Evolutionary conservation across 2,888 invertebrate species (phyloP), one percentile per base, ranked within the genome.

Genomic region (Linyphia triangularis): DNA sequence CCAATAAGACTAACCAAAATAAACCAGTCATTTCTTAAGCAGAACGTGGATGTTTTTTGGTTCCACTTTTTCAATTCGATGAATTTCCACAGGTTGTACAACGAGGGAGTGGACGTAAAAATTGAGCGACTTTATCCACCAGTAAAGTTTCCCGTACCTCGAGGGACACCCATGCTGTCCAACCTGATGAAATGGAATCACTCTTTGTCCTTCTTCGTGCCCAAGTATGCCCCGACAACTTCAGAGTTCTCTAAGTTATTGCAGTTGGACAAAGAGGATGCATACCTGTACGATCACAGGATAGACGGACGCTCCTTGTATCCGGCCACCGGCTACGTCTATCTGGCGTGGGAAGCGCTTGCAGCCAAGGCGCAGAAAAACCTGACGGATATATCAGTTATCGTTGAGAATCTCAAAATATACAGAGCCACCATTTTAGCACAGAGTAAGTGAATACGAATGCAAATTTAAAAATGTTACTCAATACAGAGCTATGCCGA

Each of bases 151-250:
- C 99, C 99, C 0, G 99, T 99, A 69, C 95, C 97, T 22, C 95
- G 96, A 90, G 97, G 97, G 91, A 99, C 99, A 26, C 98, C 98
- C 0, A 96, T 96, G 95, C 94, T 99, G 75, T 96, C 96, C 89
- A 95, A 98, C 0, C 94, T 96, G 93, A 94, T 99, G 91, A 94
- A 94, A 90, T 99, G 99, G 99, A 98, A 99, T 93, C 99, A 99
- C 93, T 94, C 95, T 10, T 94, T 94, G 85, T 95, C 96, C 92
- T 99, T 98, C 98, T 94, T 95, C 91, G 96, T 97, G 16, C 96
- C 97, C 79, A 94, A 95, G 92, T 96, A 97, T 93, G 95, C 95
- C 90, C 93, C 96, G 70, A 96, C 96, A 93, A 93, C 97, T 24
- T 94, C 95, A 82, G 96, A 95, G 92, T 95, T 95, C 91, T 94